Base-by-base conservation (phyloP, 1,140 invertebrate genomes). In the Drosophila azteca region DNA sequence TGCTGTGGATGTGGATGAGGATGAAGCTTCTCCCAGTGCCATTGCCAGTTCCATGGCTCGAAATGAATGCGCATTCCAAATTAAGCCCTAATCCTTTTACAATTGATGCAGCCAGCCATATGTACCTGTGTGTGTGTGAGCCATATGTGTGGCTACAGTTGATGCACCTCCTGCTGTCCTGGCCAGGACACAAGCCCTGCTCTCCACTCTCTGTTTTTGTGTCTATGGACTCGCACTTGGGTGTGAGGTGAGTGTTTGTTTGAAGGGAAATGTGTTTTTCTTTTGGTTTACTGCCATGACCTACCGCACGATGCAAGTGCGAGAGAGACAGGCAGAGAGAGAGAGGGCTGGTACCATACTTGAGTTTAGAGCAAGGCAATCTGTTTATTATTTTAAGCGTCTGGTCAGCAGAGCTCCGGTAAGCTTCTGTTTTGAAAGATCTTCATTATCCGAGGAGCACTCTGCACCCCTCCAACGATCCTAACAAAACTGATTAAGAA, bases 51-150 rank as follows among this genome's bases (percentile, higher is more conserved):
- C 17, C 17, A 20, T 20, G 17, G 62, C 51, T 85, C 83, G 66
- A 87, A 87, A 87, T 87, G 82, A 87, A 87, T 87, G 83, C 83
- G 83, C 83, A 87, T 87, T 87, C 83, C 57, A 88, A 87, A 88
- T 87, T 88, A 88, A 87, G 83, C 83, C 76, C 63, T 88, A 87
- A 87, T 87, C 83, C 83, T 87, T 87, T 87, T 87, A 88, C 79
- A 88, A 87, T 87, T 87, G 83, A 87, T 88, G 84, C 83, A 87
- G 70, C 80, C 83, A 87, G 75, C 63, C 82, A 83, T 75, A 20
- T 20, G 67, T 78, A 87, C 79, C 78, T 87, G 82, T 72, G 63
- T 64, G 43, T 39, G 35, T 4, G 31, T 35, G 9, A 57, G 66
- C 61, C 70, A 62, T 71, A 55, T 77, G 49, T 72, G 68, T 72